These are phyloP conservation scores for Hipparchia sbordonii DNA, from an alignment of 2,888 invertebrate genomes.

Conservation along the genomic window DNA sequence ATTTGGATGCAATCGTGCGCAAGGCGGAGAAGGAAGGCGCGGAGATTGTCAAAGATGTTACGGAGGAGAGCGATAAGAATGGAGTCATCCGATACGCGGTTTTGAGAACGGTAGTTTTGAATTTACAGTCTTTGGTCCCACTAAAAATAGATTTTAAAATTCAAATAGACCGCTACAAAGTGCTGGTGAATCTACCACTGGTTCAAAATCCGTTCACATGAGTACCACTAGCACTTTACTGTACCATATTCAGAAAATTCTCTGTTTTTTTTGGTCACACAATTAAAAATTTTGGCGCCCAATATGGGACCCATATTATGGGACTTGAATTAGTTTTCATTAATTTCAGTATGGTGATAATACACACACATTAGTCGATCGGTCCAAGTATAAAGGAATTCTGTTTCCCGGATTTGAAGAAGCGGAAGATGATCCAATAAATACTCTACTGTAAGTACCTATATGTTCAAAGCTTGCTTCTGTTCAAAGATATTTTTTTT, in stretches of 20 bases:
- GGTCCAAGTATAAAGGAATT: conserved; percentile 90
- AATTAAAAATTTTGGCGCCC: too few relatives aligned
- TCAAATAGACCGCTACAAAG: too few relatives aligned
- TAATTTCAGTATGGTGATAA: conserved; percentile 94
- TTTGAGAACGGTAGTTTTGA: conserved; percentile 90
- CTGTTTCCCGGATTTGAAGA: conserved; percentile 93
- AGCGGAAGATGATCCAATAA: conserved; percentile 81
- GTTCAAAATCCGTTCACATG: too few relatives aligned
- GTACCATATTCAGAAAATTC: too few relatives aligned
- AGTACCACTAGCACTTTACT: too few relatives aligned
- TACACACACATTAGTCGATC: conserved; percentile 96
- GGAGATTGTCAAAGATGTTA: conserved; percentile 89
- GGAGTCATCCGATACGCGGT: conserved; percentile 93
- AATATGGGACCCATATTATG: too few relatives aligned
- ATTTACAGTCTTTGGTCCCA: too few relatives aligned
- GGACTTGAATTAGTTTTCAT: not conserved
- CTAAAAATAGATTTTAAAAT: too few relatives aligned
- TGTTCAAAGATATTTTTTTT: too few relatives aligned
- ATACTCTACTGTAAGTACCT: conserved; percentile 81
- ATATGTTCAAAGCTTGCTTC: not conserved
- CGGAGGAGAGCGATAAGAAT: conserved; percentile 92
- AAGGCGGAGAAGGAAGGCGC: conserved; percentile 93
- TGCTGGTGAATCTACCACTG: too few relatives aligned
- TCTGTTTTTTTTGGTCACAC: too few relatives aligned
- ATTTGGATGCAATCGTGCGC: conserved; percentile 92